Conservation (phyloP, 2,888 invertebrate genomes). For the Trisateles emortualis region DNA sequence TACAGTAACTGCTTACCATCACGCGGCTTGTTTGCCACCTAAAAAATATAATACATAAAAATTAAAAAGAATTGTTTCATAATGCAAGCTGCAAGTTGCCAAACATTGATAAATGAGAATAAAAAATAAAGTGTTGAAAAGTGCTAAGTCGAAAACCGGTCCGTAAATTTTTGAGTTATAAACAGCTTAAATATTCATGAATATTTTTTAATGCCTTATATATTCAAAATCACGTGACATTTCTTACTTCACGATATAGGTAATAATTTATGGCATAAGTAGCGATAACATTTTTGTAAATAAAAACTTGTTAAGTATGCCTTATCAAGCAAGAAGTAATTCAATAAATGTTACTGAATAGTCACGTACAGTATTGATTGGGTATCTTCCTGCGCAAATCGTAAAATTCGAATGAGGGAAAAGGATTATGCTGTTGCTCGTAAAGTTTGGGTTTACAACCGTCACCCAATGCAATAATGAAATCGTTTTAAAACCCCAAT, state of each 20-base stretch:
- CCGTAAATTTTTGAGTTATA: not conserved
- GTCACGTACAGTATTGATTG: constrained; percentile 8
- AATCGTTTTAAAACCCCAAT: constrained; percentile 19
- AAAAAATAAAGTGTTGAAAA: not conserved
- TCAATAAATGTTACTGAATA: constrained; percentile 3
- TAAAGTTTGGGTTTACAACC: constrained; percentile 37
- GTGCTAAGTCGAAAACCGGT: constrained; percentile 2
- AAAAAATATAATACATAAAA: too few species aligned
- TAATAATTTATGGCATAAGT: not conserved
- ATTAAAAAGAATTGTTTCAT: too few species aligned
- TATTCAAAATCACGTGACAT: constrained; percentile 6
- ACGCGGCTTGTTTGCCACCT: too few species aligned
- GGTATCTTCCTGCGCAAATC: constrained; percentile 35
- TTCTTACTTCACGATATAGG: constrained; percentile 1
- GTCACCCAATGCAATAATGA: constrained; percentile 28
- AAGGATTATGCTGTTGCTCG: constrained; percentile 32
- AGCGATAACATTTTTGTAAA: constrained; percentile 10
- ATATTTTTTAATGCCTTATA: too few species aligned
- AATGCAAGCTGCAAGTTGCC: too few species aligned
- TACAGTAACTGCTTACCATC: too few species aligned
- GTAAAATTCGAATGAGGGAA: constrained; percentile 33
- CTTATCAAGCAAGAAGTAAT: not conserved
- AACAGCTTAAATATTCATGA: too few species aligned
- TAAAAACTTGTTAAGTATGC: constrained; percentile 1
- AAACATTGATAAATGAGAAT: too few species aligned